Conservation (phyloP, 2,888 invertebrate genomes). For the Rugalucina vietnamica region DNA sequence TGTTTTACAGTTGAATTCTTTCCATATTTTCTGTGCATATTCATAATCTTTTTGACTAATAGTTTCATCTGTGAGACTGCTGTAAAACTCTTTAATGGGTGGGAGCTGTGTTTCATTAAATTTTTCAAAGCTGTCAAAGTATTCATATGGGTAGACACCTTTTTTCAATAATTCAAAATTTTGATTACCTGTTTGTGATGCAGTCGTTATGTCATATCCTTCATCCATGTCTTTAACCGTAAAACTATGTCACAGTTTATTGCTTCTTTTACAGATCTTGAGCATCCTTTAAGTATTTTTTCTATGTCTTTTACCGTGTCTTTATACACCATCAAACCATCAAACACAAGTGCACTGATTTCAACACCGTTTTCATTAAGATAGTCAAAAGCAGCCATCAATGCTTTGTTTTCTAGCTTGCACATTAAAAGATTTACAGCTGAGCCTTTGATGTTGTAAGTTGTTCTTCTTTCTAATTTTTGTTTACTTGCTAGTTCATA, state of each 20-base stretch:
- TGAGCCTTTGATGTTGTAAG: constrained; percentile 20
- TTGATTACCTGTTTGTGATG: too few relatives aligned
- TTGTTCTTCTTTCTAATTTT: too few relatives aligned
- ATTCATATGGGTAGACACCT: neutral
- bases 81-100: too few relatives aligned
- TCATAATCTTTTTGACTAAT: too few relatives aligned
- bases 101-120: too few relatives aligned
- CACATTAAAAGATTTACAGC: constrained; percentile 17
- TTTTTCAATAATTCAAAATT: neutral
- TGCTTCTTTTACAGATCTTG: neutral
- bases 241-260: constrained; percentile 12
- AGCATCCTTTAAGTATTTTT: neutral
- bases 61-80: too few relatives aligned
- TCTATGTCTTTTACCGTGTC: neutral
- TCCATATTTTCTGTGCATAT: too few relatives aligned
- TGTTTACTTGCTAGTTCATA: too few relatives aligned
- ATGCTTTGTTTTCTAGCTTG: too few relatives aligned
- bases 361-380: neutral
- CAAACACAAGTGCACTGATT: constrained; percentile 3
- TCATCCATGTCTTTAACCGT: constrained; percentile 6
- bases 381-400: too few relatives aligned
- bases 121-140: too few relatives aligned
- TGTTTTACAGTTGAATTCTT: too few relatives aligned
- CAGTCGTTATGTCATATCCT: neutral
- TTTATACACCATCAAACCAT: neutral